Evolutionary conservation across 1,140 invertebrate species (phyloP).

Genomic region (Phenacoccus solenopsis): DNA sequence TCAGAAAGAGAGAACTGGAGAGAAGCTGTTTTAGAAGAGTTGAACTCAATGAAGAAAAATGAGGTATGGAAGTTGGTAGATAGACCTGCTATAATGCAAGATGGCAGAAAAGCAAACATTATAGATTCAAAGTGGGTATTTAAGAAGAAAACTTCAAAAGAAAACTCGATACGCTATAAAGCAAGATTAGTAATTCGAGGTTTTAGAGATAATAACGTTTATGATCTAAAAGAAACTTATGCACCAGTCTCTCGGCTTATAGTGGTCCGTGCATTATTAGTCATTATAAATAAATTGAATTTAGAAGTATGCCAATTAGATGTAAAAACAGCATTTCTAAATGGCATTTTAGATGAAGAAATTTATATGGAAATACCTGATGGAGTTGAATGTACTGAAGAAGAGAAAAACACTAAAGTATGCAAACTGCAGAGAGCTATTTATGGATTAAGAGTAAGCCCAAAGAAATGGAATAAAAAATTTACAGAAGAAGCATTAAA

Average conservation of each 20-base stretch:
- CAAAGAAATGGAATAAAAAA: conserved; percentile 30
- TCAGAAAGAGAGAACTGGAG: background rate
- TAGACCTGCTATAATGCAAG: background rate
- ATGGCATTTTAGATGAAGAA: conserved; percentile 33
- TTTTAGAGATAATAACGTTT: background rate
- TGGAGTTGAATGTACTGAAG: conserved; percentile 29
- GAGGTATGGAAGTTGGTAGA: background rate
- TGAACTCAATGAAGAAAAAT: background rate
- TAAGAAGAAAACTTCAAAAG: background rate
- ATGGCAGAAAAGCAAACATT: background rate
- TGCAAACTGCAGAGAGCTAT: conserved; percentile 29
- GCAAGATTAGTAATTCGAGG: background rate
- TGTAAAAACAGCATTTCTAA: conserved; percentile 34
- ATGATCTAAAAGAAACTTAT: background rate
- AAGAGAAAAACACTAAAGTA: conserved; percentile 23
- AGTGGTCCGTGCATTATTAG: background rate
- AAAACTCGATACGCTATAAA: background rate
- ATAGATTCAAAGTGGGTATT: background rate
- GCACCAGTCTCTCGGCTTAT: background rate
- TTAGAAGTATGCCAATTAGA: conserved; percentile 31
- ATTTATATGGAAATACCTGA: conserved; percentile 34
- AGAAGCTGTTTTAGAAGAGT: background rate
- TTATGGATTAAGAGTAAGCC: conserved; percentile 30
- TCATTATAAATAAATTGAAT: background rate
- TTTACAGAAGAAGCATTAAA: conserved; percentile 20